phyloP scores from a whole-genome alignment of 2,113 vertebrate species.

The Chunga burmeisteri region DNA sequence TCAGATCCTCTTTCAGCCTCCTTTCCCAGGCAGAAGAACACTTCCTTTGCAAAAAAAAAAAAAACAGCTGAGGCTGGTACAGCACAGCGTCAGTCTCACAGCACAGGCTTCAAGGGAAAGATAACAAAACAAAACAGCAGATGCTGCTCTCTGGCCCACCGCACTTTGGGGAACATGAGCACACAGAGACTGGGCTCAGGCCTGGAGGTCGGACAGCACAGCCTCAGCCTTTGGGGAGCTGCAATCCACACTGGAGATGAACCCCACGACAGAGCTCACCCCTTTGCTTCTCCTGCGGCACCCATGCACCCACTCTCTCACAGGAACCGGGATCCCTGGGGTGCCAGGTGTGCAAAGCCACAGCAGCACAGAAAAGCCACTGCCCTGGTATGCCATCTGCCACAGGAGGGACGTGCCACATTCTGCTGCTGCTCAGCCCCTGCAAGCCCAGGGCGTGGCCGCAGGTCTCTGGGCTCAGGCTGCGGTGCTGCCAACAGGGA shows the following conservation, averaged over 20 bases:
- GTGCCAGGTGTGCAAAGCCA: background rate
- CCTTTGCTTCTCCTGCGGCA: background rate
- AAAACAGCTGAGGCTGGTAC: background rate
- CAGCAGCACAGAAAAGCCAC: background rate
- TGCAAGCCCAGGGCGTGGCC: background rate
- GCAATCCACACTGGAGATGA: background rate
- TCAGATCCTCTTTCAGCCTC: background rate
- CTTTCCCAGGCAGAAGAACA: background rate
- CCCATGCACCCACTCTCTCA: too few relatives aligned
- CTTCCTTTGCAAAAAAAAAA: background rate
- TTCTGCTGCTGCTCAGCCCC: background rate
- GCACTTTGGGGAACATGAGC: rapidly evolving
- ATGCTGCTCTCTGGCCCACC: background rate
- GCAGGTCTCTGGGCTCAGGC: background rate
- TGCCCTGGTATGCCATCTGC: background rate
- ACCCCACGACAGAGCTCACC: too few relatives aligned
- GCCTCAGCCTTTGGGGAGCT: background rate
- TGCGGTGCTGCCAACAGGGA: background rate
- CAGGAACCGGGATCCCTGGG: rapidly evolving
- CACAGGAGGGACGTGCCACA: rapidly evolving
- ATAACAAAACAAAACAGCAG: background rate
- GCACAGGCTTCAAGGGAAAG: background rate
- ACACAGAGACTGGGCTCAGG: background rate
- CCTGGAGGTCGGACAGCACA: background rate
- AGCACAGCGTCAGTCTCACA: rapidly evolving